Percentiles rank a stretch among this genome's conserved stretches.
Conservation (phyloP, 2,797 vertebrate genomes). For the Falco cherrug region DNA sequence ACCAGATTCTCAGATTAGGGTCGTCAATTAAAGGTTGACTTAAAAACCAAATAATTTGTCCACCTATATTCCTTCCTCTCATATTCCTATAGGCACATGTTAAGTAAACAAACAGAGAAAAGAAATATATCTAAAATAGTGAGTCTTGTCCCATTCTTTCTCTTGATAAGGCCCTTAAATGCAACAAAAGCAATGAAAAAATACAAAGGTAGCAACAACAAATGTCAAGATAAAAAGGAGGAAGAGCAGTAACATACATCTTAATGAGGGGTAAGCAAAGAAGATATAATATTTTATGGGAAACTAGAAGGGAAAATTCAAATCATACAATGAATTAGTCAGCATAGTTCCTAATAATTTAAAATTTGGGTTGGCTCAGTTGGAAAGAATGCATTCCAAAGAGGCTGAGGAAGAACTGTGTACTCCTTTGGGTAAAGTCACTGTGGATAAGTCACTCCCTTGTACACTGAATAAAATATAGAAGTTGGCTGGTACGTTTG, state of each 20-base stretch:
- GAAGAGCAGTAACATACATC: not conserved
- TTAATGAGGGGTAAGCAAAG: not conserved
- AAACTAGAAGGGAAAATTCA: not conserved
- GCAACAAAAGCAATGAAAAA: not conserved
- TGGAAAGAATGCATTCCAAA: conserved; percentile 55
- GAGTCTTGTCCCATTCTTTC: not conserved
- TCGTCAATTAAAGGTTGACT: not conserved
- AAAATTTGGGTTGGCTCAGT: not conserved
- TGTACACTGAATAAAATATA: conserved; percentile 56
- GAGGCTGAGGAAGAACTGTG: conserved; percentile 49
- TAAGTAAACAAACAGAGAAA: not conserved
- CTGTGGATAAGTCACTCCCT: conserved; percentile 16
- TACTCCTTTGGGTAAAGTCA: conserved; percentile 54
- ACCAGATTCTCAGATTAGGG: not conserved
- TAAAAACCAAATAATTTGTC: not conserved
- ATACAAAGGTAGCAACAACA: not conserved
- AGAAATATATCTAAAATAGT: not conserved
- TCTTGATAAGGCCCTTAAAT: not conserved
- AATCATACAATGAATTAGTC: not conserved
- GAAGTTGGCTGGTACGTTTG: conserved; percentile 22
- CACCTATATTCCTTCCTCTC: not conserved
- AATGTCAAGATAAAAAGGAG: not conserved
- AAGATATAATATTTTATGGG: not conserved
- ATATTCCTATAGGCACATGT: not conserved
- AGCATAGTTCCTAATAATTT: not conserved